Conservation (phyloP, 1,140 invertebrate genomes). For the Oppia nitens region DNA sequence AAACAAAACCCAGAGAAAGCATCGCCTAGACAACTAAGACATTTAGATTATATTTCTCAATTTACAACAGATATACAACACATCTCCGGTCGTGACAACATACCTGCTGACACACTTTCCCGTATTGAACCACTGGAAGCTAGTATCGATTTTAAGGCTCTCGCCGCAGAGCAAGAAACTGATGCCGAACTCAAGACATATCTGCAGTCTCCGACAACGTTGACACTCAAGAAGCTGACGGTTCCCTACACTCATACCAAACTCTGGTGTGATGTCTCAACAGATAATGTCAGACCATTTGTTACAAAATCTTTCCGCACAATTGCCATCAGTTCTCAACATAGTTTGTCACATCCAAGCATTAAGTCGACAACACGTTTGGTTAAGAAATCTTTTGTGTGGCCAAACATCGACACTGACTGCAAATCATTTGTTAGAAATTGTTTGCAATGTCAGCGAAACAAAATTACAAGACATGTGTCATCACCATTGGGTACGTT, state of each 20-base stretch:
- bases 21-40: constrained; percentile 19
- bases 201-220: background rate
- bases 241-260: background rate
- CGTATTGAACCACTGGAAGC: background rate
- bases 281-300: background rate
- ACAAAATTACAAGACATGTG: constrained; percentile 13
- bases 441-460: constrained; percentile 10
- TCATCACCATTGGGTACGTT: background rate
- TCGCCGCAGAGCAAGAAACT: background rate
- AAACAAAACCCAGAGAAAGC: background rate
- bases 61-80: constrained; percentile 28
- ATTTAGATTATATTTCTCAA: constrained; percentile 29
- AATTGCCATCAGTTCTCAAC: background rate
- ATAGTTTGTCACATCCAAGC: background rate
- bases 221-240: background rate
- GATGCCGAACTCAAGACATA: too few relatives aligned
- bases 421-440: background rate
- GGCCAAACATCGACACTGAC: background rate
- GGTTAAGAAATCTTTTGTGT: background rate
- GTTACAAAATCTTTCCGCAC: background rate
- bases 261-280: background rate
- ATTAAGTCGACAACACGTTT: background rate
- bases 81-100: constrained; percentile 26
- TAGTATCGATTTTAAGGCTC: background rate
- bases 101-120: constrained; percentile 11